Conservation (phyloP, 2,797 vertebrate genomes). For the Neoniphon sammara region DNA sequence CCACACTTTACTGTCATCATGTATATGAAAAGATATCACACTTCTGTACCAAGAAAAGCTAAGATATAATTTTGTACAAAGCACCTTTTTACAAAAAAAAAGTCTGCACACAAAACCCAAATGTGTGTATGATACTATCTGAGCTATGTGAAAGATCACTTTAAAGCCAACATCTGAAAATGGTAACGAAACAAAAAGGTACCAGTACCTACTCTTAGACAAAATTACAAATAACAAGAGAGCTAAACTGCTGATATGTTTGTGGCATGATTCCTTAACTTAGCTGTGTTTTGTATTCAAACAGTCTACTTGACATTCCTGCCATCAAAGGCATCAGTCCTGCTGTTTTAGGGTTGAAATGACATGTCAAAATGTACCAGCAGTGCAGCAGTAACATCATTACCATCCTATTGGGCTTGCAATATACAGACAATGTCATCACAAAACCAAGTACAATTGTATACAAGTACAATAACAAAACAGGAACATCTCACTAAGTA, state of each 20-base stretch:
- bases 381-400: conserved; percentile 93
- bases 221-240: conserved; percentile 85
- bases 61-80: conserved; percentile 96
- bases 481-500: conserved; percentile 88
- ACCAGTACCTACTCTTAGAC: conserved; percentile 98
- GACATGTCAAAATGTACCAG: conserved; percentile 86
- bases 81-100: conserved; percentile 92
- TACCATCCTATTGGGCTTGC: conserved; percentile 88
- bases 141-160: conserved; percentile 95
- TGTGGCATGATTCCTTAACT: conserved; percentile 87
- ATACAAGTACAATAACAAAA: conserved; percentile 90
- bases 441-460: conserved; percentile 86
- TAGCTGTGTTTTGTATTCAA: conserved; percentile 67
- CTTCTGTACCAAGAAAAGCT: conserved; percentile 97
- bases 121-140: conserved; percentile 94
- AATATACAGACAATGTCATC: conserved; percentile 89
- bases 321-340: conserved; percentile 77
- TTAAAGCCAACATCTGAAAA: conserved; percentile 97
- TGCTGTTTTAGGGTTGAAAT: conserved; percentile 83
- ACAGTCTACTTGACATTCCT: conserved; percentile 73
- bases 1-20: conserved; percentile 92
- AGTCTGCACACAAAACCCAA: conserved; percentile 94
- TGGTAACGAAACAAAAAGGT: conserved; percentile 93
- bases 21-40: conserved; percentile 98
- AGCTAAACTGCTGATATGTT: conserved; percentile 94